Base-by-base conservation (phyloP, 2,797 vertebrate species). In the Cynopterus sphinx region DNA sequence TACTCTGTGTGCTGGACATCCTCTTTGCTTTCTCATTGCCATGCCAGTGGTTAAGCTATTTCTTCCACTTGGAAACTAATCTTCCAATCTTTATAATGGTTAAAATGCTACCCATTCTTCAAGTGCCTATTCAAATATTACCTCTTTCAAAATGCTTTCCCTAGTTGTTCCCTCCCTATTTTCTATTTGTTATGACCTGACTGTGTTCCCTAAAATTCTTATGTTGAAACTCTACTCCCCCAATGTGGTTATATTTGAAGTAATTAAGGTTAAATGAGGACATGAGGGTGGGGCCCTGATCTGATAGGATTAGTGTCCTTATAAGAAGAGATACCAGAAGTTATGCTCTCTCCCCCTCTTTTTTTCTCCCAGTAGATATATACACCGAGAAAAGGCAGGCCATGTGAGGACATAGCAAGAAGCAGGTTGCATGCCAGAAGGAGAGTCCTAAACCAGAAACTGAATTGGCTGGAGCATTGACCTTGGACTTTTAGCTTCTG, bases 91-190 rank as follows among this genome's bases (percentile, higher is more conserved):
- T 51, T 92, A 71, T 92, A 71, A 70, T 70, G n/a, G 59, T 73
- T 94, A 87, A 90, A 96, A 84, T 68, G 4, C 26, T 57, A 43
- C 46, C 26, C 16, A 79, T 77, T 86, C 55, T 78, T 39, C 13
- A 71, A 73, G n/a, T 33, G 33, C 16, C 65, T 89, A 82, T 81
- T 82, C 68, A 92, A 81, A 89, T 43, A 24, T 15, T 82, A 43
- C 61, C 33, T 91, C n/a, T 83, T 93, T 84, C 51, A 74, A 90
- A 94, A 81, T 70, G 77, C 3, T n/a, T 79, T 74, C 9, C 39
- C 26, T 90, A 33, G 22, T 67, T 73, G 31, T 13, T 86, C 13
- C 53, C 28, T 71, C 70, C 82, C 81, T 82, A 75, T 94, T 90
- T 90, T 24, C 51, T 43, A 78, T 36, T 4, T 88, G 78, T 68